Percentiles rank a stretch among this genome's conserved stretches.
Evolutionary conservation across 2,797 vertebrate species (phyloP).

Genomic region (Pristis pectinata): DNA sequence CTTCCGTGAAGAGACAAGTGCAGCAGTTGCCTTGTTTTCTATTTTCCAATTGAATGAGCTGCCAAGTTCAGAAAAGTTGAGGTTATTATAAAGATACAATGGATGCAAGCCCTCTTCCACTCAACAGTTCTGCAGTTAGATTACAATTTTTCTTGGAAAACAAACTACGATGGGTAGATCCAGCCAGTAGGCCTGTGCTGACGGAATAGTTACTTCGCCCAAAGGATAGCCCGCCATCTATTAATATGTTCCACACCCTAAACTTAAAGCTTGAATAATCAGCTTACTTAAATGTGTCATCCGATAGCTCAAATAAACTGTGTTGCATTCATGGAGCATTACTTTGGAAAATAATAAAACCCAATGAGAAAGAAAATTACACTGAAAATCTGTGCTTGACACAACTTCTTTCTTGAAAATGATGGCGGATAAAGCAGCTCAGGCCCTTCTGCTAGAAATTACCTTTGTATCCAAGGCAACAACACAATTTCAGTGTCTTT

Average conservation of each 20-base stretch:
- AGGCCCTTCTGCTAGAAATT: background rate
- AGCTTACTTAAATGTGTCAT: background rate
- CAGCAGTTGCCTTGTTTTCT: background rate
- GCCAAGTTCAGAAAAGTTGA: background rate
- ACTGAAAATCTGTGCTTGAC: background rate
- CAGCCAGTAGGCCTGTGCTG: background rate
- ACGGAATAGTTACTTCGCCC: background rate
- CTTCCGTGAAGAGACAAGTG: too few relatives aligned
- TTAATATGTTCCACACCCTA: background rate
- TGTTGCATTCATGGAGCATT: background rate
- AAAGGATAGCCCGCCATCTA: background rate
- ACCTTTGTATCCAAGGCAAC: background rate
- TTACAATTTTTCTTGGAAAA: background rate
- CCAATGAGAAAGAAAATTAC: background rate
- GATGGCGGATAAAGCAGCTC: background rate
- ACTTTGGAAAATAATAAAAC: background rate
- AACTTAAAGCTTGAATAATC: background rate
- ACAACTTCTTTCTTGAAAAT: background rate
- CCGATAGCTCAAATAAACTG: too few relatives aligned
- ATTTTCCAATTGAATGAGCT: background rate
- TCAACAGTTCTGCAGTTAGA: background rate
- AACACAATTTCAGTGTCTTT: background rate
- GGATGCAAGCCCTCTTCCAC: background rate
- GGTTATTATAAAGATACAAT: background rate
- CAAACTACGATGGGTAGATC: background rate